Percentiles rank a stretch among this genome's conserved stretches.
Conservation (phyloP, 2,888 invertebrate species). For the Coecobrya sp. region DNA sequence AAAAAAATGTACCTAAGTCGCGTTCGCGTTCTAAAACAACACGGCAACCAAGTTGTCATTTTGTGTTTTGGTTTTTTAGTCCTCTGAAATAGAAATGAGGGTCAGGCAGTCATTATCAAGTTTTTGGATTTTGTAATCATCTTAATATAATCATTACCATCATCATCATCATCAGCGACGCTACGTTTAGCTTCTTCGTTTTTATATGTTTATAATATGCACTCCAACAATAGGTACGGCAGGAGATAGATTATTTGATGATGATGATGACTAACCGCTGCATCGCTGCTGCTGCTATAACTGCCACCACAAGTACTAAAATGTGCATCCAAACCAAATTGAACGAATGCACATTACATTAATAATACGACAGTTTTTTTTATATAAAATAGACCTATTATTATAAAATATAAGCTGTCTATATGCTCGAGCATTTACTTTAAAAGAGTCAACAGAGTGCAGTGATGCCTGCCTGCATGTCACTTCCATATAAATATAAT, state of each 20-base stretch:
- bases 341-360: not conserved
- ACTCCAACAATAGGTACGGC: not conserved
- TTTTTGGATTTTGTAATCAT: slow-evolving; percentile 75
- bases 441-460: not conserved
- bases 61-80: slow-evolving; percentile 39
- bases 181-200: slow-evolving; percentile 52
- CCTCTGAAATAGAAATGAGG: slow-evolving; percentile 74
- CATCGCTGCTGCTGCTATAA: no score
- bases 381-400: not conserved
- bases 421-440: no score
- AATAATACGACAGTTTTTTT: slow-evolving; percentile 19
- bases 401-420: no score
- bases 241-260: no score
- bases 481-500: not conserved
- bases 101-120: slow-evolving; percentile 74
- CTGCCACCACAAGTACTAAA: not conserved
- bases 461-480: slow-evolving; percentile 16
- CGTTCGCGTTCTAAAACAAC: slow-evolving; percentile 54
- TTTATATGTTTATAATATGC: not conserved
- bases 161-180: slow-evolving; percentile 26
- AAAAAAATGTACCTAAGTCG: slow-evolving; percentile 33
- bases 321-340: not conserved
- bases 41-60: slow-evolving; percentile 60
- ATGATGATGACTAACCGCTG: no score
- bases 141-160: slow-evolving; percentile 16